Conservation (phyloP, 2,888 invertebrate genomes). For the Trachelus stipa region DNA sequence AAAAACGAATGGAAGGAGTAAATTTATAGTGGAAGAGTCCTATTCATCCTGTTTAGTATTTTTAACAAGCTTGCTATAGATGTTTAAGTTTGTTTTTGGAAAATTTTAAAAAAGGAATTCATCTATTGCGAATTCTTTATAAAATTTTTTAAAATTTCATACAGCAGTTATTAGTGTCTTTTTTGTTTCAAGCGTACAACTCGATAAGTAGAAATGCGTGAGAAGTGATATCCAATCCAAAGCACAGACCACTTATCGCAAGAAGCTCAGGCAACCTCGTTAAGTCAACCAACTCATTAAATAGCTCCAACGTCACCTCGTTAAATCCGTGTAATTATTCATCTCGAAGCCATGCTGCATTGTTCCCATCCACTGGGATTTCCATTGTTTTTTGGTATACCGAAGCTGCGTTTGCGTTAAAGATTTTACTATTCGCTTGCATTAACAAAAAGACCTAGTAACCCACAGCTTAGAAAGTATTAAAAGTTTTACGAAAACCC, state of each 20-base stretch:
- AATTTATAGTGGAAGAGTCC: too few species aligned
- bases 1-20: too few species aligned
- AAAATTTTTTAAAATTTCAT: too few species aligned
- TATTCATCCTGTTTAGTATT: too few species aligned
- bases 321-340: constrained; percentile 41
- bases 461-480: background rate
- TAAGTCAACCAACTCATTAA: constrained; percentile 35
- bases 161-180: too few species aligned
- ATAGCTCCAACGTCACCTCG: constrained; percentile 27
- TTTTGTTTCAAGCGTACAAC: too few species aligned
- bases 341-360: constrained; percentile 28
- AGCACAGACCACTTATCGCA: background rate
- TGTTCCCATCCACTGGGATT: constrained; percentile 32
- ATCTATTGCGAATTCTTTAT: too few species aligned
- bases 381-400: constrained; percentile 31
- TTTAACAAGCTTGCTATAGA: too few species aligned
- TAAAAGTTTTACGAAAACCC: background rate
- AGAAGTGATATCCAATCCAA: background rate
- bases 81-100: too few species aligned
- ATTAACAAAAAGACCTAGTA: background rate
- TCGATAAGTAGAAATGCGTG: background rate
- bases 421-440: constrained; percentile 3
- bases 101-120: too few species aligned
- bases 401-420: constrained; percentile 12
- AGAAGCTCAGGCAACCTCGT: constrained; percentile 20